These are phyloP conservation scores for Poecilia velifera DNA, from an alignment of 2,797 vertebrate species.

Conservation along the genomic window DNA sequence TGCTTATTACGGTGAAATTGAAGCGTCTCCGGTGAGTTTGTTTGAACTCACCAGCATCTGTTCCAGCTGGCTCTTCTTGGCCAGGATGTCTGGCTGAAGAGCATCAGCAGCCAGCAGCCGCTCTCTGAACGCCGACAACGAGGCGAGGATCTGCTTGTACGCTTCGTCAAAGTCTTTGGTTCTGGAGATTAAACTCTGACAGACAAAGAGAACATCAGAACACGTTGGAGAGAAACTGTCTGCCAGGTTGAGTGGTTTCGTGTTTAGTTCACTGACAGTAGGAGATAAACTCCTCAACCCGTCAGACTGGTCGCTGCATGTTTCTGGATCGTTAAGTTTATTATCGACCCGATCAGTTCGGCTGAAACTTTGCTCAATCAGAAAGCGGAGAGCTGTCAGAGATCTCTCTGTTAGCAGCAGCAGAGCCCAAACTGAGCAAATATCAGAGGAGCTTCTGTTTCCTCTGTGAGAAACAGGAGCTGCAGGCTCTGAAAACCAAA, in stretches of 20 bases:
- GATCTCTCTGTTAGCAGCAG: neutral
- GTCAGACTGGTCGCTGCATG: neutral
- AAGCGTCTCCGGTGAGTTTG: too few relatives aligned
- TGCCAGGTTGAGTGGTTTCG: neutral
- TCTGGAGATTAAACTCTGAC: constrained; percentile 83
- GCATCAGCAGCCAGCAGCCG: constrained; percentile 74
- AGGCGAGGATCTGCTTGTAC: constrained; percentile 77
- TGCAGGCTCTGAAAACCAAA: constrained; percentile 1
- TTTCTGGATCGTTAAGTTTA: neutral
- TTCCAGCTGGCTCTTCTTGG: constrained; percentile 88
- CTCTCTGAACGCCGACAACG: constrained; percentile 76
- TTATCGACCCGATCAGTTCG: neutral
- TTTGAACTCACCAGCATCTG: constrained; percentile 83
- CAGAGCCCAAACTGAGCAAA: constrained; percentile 1
- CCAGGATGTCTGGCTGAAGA: constrained; percentile 84
- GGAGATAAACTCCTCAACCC: neutral
- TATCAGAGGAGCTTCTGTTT: neutral
- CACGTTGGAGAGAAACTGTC: neutral
- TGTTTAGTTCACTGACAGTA: neutral
- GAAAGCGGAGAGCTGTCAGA: neutral
- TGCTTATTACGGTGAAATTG: neutral
- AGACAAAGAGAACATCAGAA: neutral
- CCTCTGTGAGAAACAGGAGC: neutral
- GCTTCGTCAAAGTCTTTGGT: constrained; percentile 86
- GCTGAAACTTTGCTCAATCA: neutral